Conservation (phyloP, 2,113 vertebrate species). For the Corythoichthys haematopterus region DNA sequence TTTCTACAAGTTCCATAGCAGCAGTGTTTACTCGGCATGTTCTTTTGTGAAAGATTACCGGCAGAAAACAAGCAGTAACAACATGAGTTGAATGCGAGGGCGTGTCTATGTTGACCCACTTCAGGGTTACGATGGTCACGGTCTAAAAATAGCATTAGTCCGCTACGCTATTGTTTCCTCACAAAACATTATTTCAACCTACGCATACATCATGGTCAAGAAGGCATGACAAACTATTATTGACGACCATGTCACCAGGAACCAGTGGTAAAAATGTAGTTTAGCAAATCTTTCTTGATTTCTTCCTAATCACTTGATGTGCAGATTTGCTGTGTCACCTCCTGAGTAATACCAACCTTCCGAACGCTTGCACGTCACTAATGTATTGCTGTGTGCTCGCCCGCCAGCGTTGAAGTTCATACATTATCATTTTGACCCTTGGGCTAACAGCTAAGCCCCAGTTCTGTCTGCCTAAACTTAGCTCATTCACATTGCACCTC, state of each 20-base stretch:
- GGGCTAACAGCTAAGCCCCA: constrained; percentile 62
- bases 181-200: constrained; percentile 13
- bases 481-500: constrained; percentile 59
- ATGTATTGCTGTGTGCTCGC: constrained; percentile 39
- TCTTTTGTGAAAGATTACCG: too few relatives aligned
- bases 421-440: constrained; percentile 62
- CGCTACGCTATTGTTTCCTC: not conserved
- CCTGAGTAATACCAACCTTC: constrained; percentile 19
- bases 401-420: constrained; percentile 56
- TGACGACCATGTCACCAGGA: constrained; percentile 19
- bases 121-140: too few relatives aligned
- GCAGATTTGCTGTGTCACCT: constrained; percentile 17
- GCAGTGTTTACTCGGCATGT: too few relatives aligned
- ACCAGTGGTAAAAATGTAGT: not conserved
- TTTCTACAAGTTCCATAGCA: too few relatives aligned
- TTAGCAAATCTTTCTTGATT: constrained; percentile 13
- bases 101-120: too few relatives aligned
- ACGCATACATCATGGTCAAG: constrained; percentile 36
- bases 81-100: too few relatives aligned
- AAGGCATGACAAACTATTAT: not conserved
- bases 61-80: too few relatives aligned
- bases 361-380: constrained; percentile 41
- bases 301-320: constrained; percentile 14
- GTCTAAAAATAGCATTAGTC: too few relatives aligned
- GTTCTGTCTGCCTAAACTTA: constrained; percentile 66